Evolutionary conservation across 2,113 vertebrate species (phyloP).

Genomic region (Cepphus grylle): DNA sequence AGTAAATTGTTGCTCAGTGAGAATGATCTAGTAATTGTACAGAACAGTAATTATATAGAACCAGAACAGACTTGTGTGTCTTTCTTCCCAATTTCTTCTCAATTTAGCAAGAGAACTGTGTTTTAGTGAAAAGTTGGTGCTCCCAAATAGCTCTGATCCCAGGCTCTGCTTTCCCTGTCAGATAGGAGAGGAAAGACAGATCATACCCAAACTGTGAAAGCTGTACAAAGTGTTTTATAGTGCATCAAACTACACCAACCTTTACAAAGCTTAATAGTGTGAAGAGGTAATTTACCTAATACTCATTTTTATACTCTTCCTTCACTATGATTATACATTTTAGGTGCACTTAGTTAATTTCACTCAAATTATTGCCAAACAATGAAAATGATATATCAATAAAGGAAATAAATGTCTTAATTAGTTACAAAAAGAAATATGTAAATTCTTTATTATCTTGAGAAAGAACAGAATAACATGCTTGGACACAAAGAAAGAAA

Average conservation of each 20-base stretch:
- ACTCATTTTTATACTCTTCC: background rate
- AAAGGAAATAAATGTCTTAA: background rate
- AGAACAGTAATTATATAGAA: background rate
- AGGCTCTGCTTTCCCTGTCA: background rate
- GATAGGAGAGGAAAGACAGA: background rate
- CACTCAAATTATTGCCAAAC: background rate
- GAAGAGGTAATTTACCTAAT: background rate
- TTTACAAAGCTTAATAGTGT: background rate
- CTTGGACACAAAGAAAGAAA: background rate
- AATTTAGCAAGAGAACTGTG: background rate
- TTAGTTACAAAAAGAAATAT: background rate
- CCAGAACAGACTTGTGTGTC: background rate
- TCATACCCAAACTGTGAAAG: background rate
- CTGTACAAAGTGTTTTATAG: background rate
- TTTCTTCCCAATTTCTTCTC: background rate
- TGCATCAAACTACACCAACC: background rate
- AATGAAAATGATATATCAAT: background rate
- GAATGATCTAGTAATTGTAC: background rate
- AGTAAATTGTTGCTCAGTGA: background rate
- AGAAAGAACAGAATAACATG: background rate
- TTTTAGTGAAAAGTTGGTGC: background rate
- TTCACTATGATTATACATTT: background rate
- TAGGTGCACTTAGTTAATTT: background rate
- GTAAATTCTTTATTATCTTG: background rate
- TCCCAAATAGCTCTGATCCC: fast-evolving